phyloP scores from a whole-genome alignment of 2,113 vertebrate genomes.

The Trematocara macrostoma region DNA sequence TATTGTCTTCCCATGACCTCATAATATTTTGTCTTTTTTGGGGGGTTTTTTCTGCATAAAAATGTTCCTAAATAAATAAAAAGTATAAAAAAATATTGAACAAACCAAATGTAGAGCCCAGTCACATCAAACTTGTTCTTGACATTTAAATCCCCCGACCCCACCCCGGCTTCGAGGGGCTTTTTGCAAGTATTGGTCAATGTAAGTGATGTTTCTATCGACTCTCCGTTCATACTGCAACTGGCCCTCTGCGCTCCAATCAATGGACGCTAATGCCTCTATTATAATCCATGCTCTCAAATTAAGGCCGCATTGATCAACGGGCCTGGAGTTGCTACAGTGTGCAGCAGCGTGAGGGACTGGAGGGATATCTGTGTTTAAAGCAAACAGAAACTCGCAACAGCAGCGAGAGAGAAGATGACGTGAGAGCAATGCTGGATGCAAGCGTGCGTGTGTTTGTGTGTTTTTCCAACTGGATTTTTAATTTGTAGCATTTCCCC shows the following conservation, averaged over 20 bases:
- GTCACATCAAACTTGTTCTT: constrained; percentile 24
- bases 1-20: too few relatives aligned
- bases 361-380: neutral
- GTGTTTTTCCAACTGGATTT: neutral
- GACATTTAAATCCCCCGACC: constrained; percentile 46
- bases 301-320: constrained; percentile 70
- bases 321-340: constrained; percentile 18
- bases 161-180: neutral
- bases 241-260: constrained; percentile 43
- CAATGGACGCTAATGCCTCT: constrained; percentile 67
- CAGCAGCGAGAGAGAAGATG: neutral
- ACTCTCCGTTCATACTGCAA: constrained; percentile 47
- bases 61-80: too few relatives aligned
- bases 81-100: neutral
- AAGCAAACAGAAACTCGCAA: neutral
- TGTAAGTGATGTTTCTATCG: constrained; percentile 58
- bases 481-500: constrained; percentile 30
- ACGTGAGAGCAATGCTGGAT: neutral
- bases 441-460: neutral
- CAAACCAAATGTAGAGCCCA: neutral
- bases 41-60: too few relatives aligned
- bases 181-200: constrained; percentile 44
- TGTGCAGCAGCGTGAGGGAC: neutral
- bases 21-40: too few relatives aligned
- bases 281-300: constrained; percentile 68